These are phyloP conservation scores for Cryptocephalus moraei DNA, from an alignment of 2,888 invertebrate genomes.

Conservation along the genomic window DNA sequence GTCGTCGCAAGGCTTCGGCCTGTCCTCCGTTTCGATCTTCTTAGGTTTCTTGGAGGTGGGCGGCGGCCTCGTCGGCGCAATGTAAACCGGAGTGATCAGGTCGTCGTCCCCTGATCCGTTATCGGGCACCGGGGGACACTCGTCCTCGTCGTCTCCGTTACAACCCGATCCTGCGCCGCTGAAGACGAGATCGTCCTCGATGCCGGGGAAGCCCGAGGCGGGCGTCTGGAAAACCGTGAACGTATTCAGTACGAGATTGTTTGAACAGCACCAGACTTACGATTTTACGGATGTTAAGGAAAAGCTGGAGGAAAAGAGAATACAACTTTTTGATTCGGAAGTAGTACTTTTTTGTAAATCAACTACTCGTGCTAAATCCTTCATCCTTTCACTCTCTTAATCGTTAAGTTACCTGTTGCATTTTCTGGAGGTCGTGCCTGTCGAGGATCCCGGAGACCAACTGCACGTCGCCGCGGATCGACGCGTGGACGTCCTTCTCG, in stretches of 20 bases:
- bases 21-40: slow-evolving; percentile 14
- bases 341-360: too few relatives aligned
- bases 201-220: slow-evolving; percentile 67
- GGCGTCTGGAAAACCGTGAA: slow-evolving; percentile 54
- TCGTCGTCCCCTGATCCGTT: slow-evolving; percentile 76
- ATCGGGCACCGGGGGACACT: slow-evolving; percentile 75
- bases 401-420: slow-evolving; percentile 66
- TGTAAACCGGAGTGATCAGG: slow-evolving; percentile 85
- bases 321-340: too few relatives aligned
- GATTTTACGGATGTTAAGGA: too few relatives aligned
- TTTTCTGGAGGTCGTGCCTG: slow-evolving; percentile 67
- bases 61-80: slow-evolving; percentile 68
- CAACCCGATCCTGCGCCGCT: slow-evolving; percentile 89
- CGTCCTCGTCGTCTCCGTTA: slow-evolving; percentile 85
- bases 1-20: slow-evolving; percentile 50
- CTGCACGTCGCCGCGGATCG: slow-evolving; percentile 75
- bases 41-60: slow-evolving; percentile 40
- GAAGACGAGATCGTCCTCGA: slow-evolving; percentile 82
- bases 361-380: too few relatives aligned
- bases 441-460: slow-evolving; percentile 65
- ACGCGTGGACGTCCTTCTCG: slow-evolving; percentile 68
- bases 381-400: not conserved
- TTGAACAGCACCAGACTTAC: too few relatives aligned
- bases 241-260: too few relatives aligned
- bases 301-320: too few relatives aligned